These are phyloP conservation scores for Phrynocephalus guinanensis DNA, from an alignment of 2,797 vertebrate species.

Conservation along the genomic window DNA sequence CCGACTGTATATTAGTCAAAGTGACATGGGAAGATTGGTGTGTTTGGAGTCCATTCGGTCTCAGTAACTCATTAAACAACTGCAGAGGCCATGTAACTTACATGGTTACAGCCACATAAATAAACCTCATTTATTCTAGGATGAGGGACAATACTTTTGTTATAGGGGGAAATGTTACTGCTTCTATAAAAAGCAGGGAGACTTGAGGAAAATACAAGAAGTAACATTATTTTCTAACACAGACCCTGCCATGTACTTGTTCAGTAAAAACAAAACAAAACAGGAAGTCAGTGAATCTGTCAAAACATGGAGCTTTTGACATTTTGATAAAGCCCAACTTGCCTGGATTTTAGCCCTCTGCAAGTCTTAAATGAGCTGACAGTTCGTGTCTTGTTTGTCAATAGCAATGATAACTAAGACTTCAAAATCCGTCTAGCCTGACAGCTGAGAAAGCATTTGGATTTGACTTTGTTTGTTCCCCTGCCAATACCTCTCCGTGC, in stretches of 20 bases:
- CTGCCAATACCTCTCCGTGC: conserved; percentile 20
- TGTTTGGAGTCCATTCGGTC: background rate
- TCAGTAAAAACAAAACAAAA: too few species aligned
- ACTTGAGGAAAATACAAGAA: background rate
- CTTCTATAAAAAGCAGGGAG: background rate
- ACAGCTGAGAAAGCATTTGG: conserved; percentile 19
- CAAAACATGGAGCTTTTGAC: conserved; percentile 8
- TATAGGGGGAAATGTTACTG: too few species aligned
- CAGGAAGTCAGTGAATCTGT: background rate
- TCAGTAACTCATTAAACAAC: background rate
- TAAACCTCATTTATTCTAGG: background rate
- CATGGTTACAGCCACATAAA: background rate
- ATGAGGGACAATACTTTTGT: background rate
- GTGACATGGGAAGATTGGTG: background rate
- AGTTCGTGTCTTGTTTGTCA: conserved; percentile 47
- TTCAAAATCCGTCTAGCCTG: conserved; percentile 16
- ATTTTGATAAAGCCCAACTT: conserved; percentile 44
- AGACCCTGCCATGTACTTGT: background rate
- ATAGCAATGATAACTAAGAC: conserved; percentile 40
- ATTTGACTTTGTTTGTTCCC: conserved; percentile 26
- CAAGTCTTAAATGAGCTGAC: conserved; percentile 27
- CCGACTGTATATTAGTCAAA: background rate
- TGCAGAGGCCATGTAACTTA: background rate
- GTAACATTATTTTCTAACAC: background rate
- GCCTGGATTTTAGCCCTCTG: background rate